phyloP scores from a whole-genome alignment of 2,888 invertebrate genomes.

The Drepana falcataria region DNA sequence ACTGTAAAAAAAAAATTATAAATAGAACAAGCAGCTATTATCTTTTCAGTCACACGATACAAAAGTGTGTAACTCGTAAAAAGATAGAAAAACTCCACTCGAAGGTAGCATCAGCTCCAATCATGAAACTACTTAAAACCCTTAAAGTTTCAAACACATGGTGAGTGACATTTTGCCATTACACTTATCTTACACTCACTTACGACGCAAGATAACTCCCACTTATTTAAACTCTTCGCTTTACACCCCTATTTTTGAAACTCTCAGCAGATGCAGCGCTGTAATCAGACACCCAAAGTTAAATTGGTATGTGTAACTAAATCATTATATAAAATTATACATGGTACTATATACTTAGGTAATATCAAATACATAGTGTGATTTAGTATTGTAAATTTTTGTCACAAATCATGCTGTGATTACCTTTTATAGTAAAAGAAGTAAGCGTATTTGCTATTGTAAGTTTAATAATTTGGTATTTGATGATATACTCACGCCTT shows the following conservation, averaged over 20 bases:
- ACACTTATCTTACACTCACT: slow-evolving; percentile 40
- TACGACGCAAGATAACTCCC: slow-evolving; percentile 31
- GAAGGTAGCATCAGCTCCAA: slow-evolving; percentile 20
- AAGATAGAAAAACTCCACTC: slow-evolving; percentile 5
- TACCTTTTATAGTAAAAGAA: no score
- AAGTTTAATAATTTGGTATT: no score
- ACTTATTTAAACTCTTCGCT: slow-evolving; percentile 7
- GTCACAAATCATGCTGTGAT: no score
- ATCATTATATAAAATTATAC: no score
- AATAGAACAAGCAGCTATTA: not conserved
- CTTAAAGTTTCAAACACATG: slow-evolving; percentile 43
- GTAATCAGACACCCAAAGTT: not conserved
- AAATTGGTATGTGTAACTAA: not conserved
- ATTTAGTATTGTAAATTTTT: no score
- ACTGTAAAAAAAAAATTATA: not conserved
- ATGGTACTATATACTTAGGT: no score
- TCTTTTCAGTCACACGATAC: not conserved
- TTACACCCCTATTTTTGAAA: not conserved
- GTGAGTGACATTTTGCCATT: slow-evolving; percentile 32
- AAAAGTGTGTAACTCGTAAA: not conserved
- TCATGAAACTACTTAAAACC: slow-evolving; percentile 48
- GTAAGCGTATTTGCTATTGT: no score
- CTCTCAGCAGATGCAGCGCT: not conserved
- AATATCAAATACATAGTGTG: no score
- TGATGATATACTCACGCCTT: no score